Base-by-base conservation (phyloP, 2,113 vertebrate species). In the Zapornia atra region DNA sequence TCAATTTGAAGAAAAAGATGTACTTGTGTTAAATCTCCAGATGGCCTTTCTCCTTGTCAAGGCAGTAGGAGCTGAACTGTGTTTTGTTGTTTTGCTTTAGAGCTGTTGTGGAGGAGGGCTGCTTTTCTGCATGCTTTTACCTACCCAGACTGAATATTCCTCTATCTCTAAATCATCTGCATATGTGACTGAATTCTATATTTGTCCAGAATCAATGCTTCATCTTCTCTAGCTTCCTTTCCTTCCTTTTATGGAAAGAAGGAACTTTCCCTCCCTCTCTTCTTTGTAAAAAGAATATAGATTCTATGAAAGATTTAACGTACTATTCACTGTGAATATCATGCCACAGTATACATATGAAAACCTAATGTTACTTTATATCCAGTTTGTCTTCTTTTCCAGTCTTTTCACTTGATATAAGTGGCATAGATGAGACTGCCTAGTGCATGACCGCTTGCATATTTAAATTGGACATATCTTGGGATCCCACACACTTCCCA, bases 401-500 rank as follows among this genome's bases (percentile, higher is more conserved):
- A 50, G 76, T 42, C 24, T 95, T 78, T 90, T 90, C 44, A 78
- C 77, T 72, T 87, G 78, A 53, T 82, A 24, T 51, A 93, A 83
- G 76, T 75, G 82, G 33, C 69, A 31, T 10, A 86, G 75, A 70
- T 81, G 80, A 86, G 61, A 42, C 53, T 90, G 57, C 44, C 13
- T 83, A 65, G 69, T 88, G 60, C 48, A 56, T 93, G 90, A 90
- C 83, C 82, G 84, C 34, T 83, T 88, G 38, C 38, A 44, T 93
- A 73, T 94, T 95, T 92, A 95, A 92, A 95, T 88, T 68, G 56
- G 26, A 48, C 42, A 4, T 78, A 11, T 90, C 71, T 68, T 95
- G 81, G 69, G 90, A 93, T 81, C 79, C 66, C 80, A 77, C 56
- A 88, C 46, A 86, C 26, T 96, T 96, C 72, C 86, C 90, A 95